phyloP scores from a whole-genome alignment of 2,113 vertebrate species.

The Panthera tigris region DNA sequence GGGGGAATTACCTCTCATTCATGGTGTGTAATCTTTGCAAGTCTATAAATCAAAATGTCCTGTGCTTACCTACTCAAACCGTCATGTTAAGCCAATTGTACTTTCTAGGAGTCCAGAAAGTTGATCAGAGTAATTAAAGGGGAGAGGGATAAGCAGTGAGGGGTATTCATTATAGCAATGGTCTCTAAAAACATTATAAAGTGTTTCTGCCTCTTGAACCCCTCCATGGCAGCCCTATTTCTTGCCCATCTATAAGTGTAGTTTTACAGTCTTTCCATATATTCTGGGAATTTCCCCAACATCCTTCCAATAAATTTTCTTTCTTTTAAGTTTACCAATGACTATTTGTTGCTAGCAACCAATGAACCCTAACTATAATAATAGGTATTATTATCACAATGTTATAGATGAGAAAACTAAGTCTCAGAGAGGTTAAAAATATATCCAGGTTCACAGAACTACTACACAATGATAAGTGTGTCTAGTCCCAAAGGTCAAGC shows the following conservation, averaged over 20 bases:
- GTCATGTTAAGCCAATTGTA: not conserved
- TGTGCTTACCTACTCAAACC: not conserved
- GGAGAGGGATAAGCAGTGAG: not conserved
- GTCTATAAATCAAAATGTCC: not conserved
- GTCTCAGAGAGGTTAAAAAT: not conserved
- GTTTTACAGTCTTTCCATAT: not conserved
- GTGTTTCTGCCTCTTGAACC: not conserved
- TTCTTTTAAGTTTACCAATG: not conserved
- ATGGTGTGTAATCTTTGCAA: not conserved
- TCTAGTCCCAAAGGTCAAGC: not conserved
- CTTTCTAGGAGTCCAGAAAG: conserved; percentile 6
- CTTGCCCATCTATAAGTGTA: not conserved
- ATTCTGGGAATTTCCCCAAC: not conserved
- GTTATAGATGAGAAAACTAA: not conserved
- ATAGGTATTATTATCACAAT: not conserved
- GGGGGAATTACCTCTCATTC: not conserved
- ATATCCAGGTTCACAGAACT: not conserved
- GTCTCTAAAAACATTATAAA: not conserved
- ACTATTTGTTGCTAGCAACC: not conserved
- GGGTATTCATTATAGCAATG: not conserved
- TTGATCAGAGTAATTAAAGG: not conserved
- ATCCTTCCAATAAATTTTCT: not conserved
- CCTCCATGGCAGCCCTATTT: not conserved
- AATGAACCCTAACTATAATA: not conserved
- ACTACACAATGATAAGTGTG: not conserved